phyloP scores from a whole-genome alignment of 64 coral and sea anemone species.

The Montipora efflorescens region DNA sequence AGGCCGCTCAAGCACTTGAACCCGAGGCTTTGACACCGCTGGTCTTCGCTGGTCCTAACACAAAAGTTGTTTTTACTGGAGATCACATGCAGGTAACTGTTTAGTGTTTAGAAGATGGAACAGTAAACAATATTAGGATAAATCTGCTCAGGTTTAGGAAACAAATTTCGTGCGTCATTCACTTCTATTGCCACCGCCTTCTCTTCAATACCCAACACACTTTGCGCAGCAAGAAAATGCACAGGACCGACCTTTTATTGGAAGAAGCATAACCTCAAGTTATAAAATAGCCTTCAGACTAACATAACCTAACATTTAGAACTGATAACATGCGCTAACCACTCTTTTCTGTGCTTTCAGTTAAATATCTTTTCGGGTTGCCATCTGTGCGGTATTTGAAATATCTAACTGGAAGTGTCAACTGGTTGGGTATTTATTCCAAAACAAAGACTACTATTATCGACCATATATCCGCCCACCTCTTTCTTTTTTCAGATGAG shows the following conservation, averaged over 20 bases:
- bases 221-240: not conserved
- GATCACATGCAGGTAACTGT: constrained; percentile 95
- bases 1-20: constrained; percentile 93
- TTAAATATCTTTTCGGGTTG: too few species aligned
- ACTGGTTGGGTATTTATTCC: too few species aligned
- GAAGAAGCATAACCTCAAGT: too few species aligned
- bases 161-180: not conserved
- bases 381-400: too few species aligned
- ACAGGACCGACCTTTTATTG: too few species aligned
- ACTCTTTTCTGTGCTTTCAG: too few species aligned
- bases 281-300: too few species aligned
- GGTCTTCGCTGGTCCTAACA: constrained; percentile 82
- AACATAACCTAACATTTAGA: too few species aligned
- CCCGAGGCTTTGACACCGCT: constrained; percentile 83
- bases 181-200: not conserved
- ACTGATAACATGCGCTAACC: too few species aligned
- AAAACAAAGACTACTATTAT: not conserved
- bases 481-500: constrained; percentile 38
- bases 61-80: constrained; percentile 87
- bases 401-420: too few species aligned
- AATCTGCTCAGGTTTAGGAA: not conserved
- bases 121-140: not conserved
- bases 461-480: not conserved
- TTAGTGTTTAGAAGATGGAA: not conserved
- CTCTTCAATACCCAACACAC: not conserved